Conservation (phyloP, 2,888 invertebrate genomes). For the Abscondita cerata region DNA sequence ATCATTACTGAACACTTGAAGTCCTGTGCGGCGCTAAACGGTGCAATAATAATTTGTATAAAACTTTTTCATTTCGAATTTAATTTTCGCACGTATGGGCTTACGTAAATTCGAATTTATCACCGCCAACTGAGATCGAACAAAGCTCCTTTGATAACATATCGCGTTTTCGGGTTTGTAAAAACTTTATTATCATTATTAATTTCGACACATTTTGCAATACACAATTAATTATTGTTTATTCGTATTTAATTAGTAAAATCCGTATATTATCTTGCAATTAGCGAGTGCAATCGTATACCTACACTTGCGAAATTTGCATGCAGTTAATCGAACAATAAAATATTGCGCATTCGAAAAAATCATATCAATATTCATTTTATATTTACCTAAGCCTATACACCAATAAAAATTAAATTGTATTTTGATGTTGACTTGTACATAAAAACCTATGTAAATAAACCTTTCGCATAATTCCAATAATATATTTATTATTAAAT, state of each 20-base stretch:
- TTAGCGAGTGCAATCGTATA: too few species aligned
- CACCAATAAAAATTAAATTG: conserved; percentile 8
- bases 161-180: too few species aligned
- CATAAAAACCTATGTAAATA: conserved; percentile 35
- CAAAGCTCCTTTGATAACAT: too few species aligned
- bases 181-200: too few species aligned
- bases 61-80: not conserved
- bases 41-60: conserved; percentile 47
- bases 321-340: too few species aligned
- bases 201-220: too few species aligned
- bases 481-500: conserved; percentile 47
- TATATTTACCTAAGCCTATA: conserved; percentile 11
- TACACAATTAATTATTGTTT: too few species aligned
- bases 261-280: too few species aligned
- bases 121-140: too few species aligned
- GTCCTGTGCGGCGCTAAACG: conserved; percentile 30
- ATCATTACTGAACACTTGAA: conserved; percentile 79
- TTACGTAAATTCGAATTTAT: not conserved
- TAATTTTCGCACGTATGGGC: not conserved
- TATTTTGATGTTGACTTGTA: conserved; percentile 20
- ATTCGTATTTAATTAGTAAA: too few species aligned
- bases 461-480: conserved; percentile 40
- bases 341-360: not conserved
- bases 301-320: too few species aligned
- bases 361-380: not conserved